Conservation (phyloP, 2,113 vertebrate genomes). For the Chlorocebus sabaeus region DNA sequence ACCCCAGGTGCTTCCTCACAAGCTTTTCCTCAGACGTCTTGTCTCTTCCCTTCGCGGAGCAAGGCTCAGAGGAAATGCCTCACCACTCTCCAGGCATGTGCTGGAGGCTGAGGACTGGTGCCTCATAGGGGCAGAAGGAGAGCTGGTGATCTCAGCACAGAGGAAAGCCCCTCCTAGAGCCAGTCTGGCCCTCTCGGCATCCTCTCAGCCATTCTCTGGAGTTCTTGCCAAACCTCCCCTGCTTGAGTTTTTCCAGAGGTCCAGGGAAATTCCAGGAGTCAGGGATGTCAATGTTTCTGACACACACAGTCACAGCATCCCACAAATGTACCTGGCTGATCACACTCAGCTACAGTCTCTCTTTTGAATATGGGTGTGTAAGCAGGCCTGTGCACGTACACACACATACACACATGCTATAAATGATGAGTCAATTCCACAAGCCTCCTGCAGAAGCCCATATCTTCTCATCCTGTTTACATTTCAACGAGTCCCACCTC, state of each 20-base stretch:
- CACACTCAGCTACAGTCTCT: background rate
- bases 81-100: background rate
- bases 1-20: background rate
- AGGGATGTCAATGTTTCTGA: background rate
- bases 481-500: background rate
- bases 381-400: background rate
- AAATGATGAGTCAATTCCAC: background rate
- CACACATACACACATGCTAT: background rate
- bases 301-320: background rate
- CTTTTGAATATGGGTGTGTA: background rate
- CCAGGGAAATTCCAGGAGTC: conserved; percentile 59
- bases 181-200: background rate
- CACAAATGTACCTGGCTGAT: background rate
- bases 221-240: conserved; percentile 1
- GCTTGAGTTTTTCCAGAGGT: conserved; percentile 60
- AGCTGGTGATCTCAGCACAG: background rate
- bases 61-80: conserved; percentile 39
- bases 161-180: conserved; percentile 29
- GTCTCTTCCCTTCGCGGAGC: background rate
- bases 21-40: background rate
- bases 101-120: background rate
- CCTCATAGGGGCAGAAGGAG: background rate
- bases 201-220: background rate
- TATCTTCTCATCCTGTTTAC: conserved; percentile 14
- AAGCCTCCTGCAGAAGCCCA: background rate